A percentile compares a stretch with the other conserved stretches of the same genome.
Evolutionary conservation across 2,888 invertebrate species (phyloP).

Genomic region (Xanthia icteritia): DNA sequence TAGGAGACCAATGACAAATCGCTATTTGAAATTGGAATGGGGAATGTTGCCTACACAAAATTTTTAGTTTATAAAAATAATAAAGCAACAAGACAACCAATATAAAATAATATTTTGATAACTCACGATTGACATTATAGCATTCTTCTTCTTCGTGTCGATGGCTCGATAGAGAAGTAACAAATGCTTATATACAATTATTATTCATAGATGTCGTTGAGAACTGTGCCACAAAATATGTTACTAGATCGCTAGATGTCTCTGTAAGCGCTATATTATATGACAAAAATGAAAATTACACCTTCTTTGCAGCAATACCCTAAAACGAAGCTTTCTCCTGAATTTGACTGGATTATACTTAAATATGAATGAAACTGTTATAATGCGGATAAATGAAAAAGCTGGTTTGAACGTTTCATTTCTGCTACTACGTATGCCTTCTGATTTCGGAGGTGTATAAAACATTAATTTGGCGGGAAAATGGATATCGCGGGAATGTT

Average conservation of each 20-base stretch:
- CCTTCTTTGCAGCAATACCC: fast-evolving
- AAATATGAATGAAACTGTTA: constrained; percentile 34
- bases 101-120: no score
- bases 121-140: no score
- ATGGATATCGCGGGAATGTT: constrained; percentile 58
- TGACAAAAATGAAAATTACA: constrained; percentile 22
- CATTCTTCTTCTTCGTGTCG: no score
- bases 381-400: constrained; percentile 42
- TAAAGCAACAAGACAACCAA: no score
- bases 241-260: constrained; percentile 47
- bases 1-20: constrained; percentile 38
- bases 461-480: constrained; percentile 73
- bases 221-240: background rate
- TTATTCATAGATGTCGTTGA: constrained; percentile 46
- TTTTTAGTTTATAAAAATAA: no score
- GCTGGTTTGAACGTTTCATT: background rate
- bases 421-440: background rate
- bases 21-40: constrained; percentile 42
- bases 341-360: constrained; percentile 33
- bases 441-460: constrained; percentile 32
- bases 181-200: background rate
- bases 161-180: no score
- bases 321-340: constrained; percentile 2
- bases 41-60: no score
- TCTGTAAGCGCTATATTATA: constrained; percentile 19